Conservation (phyloP, 92 coral and sea anemone species). For the Hydrozoanthus gracilis region DNA sequence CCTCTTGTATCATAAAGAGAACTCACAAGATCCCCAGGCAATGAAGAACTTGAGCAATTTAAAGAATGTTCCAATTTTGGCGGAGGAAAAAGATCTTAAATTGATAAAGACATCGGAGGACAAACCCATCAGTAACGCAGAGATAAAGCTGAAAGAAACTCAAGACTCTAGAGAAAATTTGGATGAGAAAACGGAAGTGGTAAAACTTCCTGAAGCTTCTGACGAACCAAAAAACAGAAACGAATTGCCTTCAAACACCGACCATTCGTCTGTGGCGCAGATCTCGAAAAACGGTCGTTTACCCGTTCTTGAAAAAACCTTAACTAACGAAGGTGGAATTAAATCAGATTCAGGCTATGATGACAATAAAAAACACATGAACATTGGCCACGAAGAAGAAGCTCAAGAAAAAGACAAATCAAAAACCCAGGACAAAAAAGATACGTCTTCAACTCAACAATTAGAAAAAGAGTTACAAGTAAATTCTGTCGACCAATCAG, state of each 20-base stretch:
- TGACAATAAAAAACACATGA: background rate
- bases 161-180: background rate
- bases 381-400: background rate
- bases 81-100: background rate
- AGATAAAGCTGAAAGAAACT: too few relatives aligned
- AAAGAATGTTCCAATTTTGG: background rate
- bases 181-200: background rate
- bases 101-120: background rate
- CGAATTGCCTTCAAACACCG: background rate
- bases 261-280: background rate
- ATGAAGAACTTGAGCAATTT: background rate
- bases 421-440: background rate
- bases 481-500: constrained; percentile 26
- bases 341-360: background rate
- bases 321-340: background rate
- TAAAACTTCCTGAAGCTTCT: background rate
- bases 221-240: constrained; percentile 2
- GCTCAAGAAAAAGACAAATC: background rate
- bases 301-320: background rate
- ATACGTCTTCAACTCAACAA: background rate
- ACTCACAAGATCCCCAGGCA: background rate
- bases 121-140: background rate
- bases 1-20: background rate
- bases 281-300: background rate
- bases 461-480: background rate